Conservation (phyloP, 2,797 vertebrate species). For the Acipenser ruthenus region DNA sequence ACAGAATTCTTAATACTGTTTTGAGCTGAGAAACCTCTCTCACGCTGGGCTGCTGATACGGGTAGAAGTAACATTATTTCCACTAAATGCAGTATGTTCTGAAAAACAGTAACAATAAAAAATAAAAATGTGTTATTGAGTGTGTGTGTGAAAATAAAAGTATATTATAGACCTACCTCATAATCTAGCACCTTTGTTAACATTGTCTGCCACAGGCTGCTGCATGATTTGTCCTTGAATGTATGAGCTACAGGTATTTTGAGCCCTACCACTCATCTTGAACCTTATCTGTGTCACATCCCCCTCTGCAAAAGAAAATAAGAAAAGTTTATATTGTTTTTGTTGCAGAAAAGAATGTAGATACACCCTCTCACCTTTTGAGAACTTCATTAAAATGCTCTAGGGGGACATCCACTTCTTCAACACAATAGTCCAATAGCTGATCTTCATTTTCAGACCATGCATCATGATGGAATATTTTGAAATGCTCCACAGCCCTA, state of each 20-base stretch:
- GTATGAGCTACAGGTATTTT: slow-evolving; percentile 15
- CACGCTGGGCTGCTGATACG: slow-evolving; percentile 17
- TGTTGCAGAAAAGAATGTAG: too few relatives aligned
- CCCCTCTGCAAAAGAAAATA: slow-evolving; percentile 1
- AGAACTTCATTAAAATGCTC: too few relatives aligned
- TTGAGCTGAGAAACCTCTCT: slow-evolving; percentile 13
- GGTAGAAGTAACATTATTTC: slow-evolving; percentile 18
- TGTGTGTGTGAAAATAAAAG: too few relatives aligned
- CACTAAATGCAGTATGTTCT: slow-evolving; percentile 20
- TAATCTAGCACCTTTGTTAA: slow-evolving; percentile 16
- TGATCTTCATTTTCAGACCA: too few relatives aligned
- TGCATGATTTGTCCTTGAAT: slow-evolving; percentile 16
- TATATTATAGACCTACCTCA: slow-evolving; percentile 10
- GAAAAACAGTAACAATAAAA: neutral
- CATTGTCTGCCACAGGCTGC: slow-evolving; percentile 16
- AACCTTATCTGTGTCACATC: slow-evolving; percentile 5
- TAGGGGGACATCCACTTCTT: too few relatives aligned
- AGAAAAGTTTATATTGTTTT: too few relatives aligned
- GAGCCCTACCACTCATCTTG: slow-evolving; percentile 16
- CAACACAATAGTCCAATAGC: too few relatives aligned
- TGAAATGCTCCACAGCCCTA: too few relatives aligned
- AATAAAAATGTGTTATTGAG: too few relatives aligned
- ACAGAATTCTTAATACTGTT: slow-evolving; percentile 15
- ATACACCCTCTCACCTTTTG: too few relatives aligned
- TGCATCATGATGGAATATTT: too few relatives aligned